These are phyloP conservation scores for Lutjanus campechanus DNA, from an alignment of 2,797 vertebrate species.

Conservation along the genomic window DNA sequence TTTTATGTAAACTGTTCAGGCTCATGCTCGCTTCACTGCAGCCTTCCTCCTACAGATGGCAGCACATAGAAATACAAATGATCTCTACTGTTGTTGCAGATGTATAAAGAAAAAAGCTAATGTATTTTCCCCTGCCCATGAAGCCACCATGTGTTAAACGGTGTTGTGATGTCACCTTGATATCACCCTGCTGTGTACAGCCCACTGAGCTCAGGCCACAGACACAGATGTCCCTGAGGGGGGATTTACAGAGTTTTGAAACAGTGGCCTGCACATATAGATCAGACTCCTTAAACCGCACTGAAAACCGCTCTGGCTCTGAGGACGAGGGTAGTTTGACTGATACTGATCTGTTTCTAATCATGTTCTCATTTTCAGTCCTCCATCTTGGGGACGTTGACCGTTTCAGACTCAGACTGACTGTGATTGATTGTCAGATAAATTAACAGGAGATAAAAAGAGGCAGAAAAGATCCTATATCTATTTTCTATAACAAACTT, in stretches of 20 bases:
- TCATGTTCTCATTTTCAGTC: neutral
- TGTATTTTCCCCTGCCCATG: neutral
- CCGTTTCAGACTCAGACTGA: neutral
- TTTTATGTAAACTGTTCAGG: neutral
- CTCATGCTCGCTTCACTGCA: neutral
- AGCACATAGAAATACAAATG: slow-evolving; percentile 26
- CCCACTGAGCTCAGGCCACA: slow-evolving; percentile 33
- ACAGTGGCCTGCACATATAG: neutral
- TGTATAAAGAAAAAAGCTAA: neutral
- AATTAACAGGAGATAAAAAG: neutral
- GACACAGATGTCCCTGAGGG: slow-evolving; percentile 35
- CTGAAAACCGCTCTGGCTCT: too few relatives aligned
- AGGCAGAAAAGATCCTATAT: neutral
- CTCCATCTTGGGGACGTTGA: too few relatives aligned
- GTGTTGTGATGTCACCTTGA: neutral
- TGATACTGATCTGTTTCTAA: neutral
- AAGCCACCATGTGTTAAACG: slow-evolving; percentile 14
- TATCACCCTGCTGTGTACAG: neutral
- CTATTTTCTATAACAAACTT: neutral
- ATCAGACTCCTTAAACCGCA: neutral
- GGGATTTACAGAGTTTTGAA: slow-evolving; percentile 61
- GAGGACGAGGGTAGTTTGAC: neutral
- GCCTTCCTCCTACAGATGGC: slow-evolving; percentile 54
- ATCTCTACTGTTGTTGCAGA: neutral
- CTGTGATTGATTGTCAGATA: neutral